Percentiles rank a stretch among this genome's conserved stretches.
phyloP scores from a whole-genome alignment of 2,113 vertebrate species.

The Dolichallabes microphthalmus region DNA sequence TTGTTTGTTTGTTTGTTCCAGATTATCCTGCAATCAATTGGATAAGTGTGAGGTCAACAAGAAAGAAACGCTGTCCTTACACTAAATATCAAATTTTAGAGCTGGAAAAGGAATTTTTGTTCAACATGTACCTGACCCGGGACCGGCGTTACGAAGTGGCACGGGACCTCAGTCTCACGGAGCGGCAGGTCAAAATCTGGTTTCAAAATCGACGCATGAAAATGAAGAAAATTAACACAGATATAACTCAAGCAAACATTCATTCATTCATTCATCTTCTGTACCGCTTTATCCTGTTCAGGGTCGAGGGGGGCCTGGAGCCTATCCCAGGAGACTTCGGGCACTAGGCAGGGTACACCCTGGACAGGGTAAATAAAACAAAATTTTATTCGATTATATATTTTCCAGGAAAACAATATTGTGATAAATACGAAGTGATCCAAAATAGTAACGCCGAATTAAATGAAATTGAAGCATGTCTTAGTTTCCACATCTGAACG shows the following conservation, averaged over 20 bases:
- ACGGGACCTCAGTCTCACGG: conserved; percentile 82
- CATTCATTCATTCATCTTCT: too few relatives aligned
- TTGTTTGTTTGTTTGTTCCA: conserved; percentile 54
- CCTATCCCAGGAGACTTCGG: too few relatives aligned
- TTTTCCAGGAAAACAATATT: neutral
- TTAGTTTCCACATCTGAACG: neutral
- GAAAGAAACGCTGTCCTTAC: conserved; percentile 85
- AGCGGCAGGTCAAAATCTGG: conserved; percentile 89
- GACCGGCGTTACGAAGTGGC: conserved; percentile 86
- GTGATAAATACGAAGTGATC: neutral
- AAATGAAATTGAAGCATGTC: neutral
- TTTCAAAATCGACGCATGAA: conserved; percentile 89
- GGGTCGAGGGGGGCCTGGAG: too few relatives aligned
- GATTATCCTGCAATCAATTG: conserved; percentile 83
- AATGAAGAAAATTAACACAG: conserved; percentile 90
- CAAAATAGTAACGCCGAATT: neutral
- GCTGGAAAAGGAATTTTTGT: conserved; percentile 88
- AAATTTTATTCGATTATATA: neutral
- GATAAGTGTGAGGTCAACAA: conserved; percentile 83
- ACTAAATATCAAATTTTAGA: conserved; percentile 86
- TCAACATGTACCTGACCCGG: conserved; percentile 88
- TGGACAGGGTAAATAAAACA: too few relatives aligned
- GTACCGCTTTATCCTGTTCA: too few relatives aligned
- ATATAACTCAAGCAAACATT: conserved; percentile 79
- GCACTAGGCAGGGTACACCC: too few relatives aligned